phyloP scores from a whole-genome alignment of 2,113 vertebrate species.

The Gila orcuttii region DNA sequence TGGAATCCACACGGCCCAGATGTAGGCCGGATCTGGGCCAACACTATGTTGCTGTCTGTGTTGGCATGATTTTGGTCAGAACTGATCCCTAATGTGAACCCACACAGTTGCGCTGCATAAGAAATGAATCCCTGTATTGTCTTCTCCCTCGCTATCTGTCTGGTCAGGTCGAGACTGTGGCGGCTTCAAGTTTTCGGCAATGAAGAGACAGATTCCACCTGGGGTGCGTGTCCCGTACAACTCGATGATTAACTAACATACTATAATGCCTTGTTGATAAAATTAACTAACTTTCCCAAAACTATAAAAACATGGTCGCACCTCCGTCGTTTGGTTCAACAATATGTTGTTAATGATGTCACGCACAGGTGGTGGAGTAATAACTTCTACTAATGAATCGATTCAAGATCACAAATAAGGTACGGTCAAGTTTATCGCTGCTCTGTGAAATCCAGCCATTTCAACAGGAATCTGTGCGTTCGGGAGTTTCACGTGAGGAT shows the following conservation, averaged over 20 bases:
- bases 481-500: too few relatives aligned
- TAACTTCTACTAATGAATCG: background rate
- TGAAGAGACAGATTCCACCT: background rate
- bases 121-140: conserved; percentile 63
- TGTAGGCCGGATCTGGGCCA: too few relatives aligned
- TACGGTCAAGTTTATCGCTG: too few relatives aligned
- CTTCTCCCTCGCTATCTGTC: conserved; percentile 46
- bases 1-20: too few relatives aligned
- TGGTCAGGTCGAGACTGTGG: conserved; percentile 56
- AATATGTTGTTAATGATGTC: background rate
- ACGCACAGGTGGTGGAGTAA: background rate
- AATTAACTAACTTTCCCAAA: background rate
- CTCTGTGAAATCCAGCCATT: background rate
- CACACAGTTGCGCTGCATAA: conserved; percentile 67
- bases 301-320: background rate
- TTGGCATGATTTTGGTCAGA: conserved; percentile 72
- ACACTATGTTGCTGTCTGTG: too few relatives aligned
- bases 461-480: background rate
- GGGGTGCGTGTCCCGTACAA: background rate
- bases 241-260: background rate
- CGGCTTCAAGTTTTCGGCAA: conserved; percentile 51
- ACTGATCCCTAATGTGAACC: conserved; percentile 70
- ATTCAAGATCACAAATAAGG: background rate
- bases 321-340: background rate
- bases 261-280: too few relatives aligned